Percentiles rank a stretch among this genome's conserved stretches.
phyloP scores from a whole-genome alignment of 2,888 invertebrate species.

The Drosophila sordidula region DNA sequence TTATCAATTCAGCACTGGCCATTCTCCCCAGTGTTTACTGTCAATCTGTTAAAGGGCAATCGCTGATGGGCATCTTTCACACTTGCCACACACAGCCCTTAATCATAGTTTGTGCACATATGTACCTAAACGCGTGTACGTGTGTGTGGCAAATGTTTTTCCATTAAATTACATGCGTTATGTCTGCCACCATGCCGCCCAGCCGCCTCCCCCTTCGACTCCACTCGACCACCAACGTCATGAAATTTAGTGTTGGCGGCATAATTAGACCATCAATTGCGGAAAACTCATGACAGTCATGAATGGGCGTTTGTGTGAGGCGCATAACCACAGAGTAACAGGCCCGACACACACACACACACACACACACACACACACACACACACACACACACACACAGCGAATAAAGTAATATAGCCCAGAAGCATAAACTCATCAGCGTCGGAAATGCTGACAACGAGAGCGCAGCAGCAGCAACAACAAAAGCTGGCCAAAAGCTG shows the following conservation, averaged over 20 bases:
- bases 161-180: slow-evolving; percentile 67
- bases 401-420: slow-evolving; percentile 78
- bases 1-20: slow-evolving; percentile 23
- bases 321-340: slow-evolving; percentile 55
- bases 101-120: slow-evolving; percentile 2
- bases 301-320: slow-evolving; percentile 60
- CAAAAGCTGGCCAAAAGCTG: slow-evolving; percentile 57
- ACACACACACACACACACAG: too few species aligned
- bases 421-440: slow-evolving; percentile 80
- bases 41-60: slow-evolving; percentile 59
- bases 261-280: slow-evolving; percentile 85
- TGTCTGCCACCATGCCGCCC: slow-evolving; percentile 18
- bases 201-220: slow-evolving; percentile 8
- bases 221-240: slow-evolving; percentile 71
- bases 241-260: slow-evolving; percentile 81
- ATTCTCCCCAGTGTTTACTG: slow-evolving; percentile 13
- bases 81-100: slow-evolving; percentile 26
- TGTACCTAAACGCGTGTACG: background rate
- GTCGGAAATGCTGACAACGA: slow-evolving; percentile 74
- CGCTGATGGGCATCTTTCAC: slow-evolving; percentile 51
- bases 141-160: slow-evolving; percentile 65
- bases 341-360: slow-evolving; percentile 15
- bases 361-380: slow-evolving; percentile 24
- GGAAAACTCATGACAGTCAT: slow-evolving; percentile 82
- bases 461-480: slow-evolving; percentile 37